Percentiles rank a stretch among this genome's conserved stretches.
Conservation (phyloP, 2,797 vertebrate genomes). For the Salarias fasciatus region DNA sequence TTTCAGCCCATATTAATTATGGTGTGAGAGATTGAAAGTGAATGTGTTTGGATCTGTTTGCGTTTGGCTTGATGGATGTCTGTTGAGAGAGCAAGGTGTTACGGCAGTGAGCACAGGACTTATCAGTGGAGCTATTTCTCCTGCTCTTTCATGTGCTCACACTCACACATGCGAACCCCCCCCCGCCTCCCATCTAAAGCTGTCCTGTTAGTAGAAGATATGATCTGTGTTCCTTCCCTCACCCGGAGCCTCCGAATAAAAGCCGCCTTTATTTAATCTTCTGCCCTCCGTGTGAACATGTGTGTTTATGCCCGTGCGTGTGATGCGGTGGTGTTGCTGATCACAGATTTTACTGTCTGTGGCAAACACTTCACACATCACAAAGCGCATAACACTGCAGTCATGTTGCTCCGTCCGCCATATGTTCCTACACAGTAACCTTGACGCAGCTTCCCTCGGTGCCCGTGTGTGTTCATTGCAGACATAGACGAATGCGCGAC, state of each 20-base stretch:
- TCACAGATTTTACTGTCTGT: slow-evolving; percentile 34
- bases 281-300: slow-evolving; percentile 45
- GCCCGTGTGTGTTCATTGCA: slow-evolving; percentile 66
- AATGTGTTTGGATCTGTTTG: slow-evolving; percentile 37
- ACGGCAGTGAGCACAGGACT: slow-evolving; percentile 39
- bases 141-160: background rate
- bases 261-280: slow-evolving; percentile 56
- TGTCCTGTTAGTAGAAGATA: slow-evolving; percentile 62
- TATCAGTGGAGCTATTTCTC: slow-evolving; percentile 40
- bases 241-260: slow-evolving; percentile 58
- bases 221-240: slow-evolving; percentile 57
- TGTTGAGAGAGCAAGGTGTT: slow-evolving; percentile 31
- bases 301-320: slow-evolving; percentile 47
- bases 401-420: slow-evolving; percentile 48
- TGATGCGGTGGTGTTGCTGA: slow-evolving; percentile 49
- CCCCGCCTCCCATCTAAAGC: slow-evolving; percentile 41
- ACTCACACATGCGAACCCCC: slow-evolving; percentile 7
- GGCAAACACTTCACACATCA: slow-evolving; percentile 46
- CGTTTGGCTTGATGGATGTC: slow-evolving; percentile 46
- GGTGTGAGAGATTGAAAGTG: slow-evolving; percentile 28
- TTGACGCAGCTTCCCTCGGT: slow-evolving; percentile 16
- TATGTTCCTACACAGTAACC: slow-evolving; percentile 30
- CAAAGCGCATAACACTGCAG: slow-evolving; percentile 20
- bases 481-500: slow-evolving; percentile 93
- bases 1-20: slow-evolving; percentile 16